Conservation (phyloP, 1,140 invertebrate species). For the Hyles vespertilio region DNA sequence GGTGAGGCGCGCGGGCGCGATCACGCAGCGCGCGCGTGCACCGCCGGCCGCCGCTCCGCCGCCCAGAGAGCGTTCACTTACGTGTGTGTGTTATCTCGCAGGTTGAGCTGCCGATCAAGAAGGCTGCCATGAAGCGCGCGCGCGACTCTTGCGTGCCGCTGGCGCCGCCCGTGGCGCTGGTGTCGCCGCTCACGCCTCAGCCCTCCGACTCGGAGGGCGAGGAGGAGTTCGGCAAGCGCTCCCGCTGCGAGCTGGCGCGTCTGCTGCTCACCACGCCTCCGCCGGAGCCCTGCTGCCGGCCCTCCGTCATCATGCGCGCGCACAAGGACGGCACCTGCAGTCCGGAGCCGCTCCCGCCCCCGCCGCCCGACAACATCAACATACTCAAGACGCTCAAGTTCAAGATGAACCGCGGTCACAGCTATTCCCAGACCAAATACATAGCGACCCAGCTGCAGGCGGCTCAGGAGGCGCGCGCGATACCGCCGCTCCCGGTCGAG, state of each 20-base stretch:
- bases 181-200: constrained; percentile 75
- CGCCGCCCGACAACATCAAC: constrained; percentile 69
- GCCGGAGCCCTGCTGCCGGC: constrained; percentile 56
- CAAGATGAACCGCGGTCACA: constrained; percentile 84
- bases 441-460: constrained; percentile 46
- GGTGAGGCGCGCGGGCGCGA: constrained; percentile 26
- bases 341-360: constrained; percentile 63
- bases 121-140: constrained; percentile 54
- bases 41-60: constrained; percentile 5
- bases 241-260: constrained; percentile 63
- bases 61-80: constrained; percentile 47
- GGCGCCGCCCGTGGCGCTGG: constrained; percentile 45
- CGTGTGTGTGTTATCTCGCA: constrained; percentile 61
- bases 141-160: constrained; percentile 34
- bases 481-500: constrained; percentile 12
- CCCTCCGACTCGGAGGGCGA: constrained; percentile 76
- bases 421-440: constrained; percentile 77
- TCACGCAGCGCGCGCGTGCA: constrained; percentile 62
- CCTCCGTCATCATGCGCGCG: constrained; percentile 86
- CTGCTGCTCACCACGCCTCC: constrained; percentile 65
- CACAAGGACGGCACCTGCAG: constrained; percentile 84
- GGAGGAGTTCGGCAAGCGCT: constrained; percentile 71
- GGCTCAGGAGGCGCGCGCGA: constrained; percentile 14
- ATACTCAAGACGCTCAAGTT: constrained; percentile 85
- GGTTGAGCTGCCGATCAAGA: constrained; percentile 66